phyloP scores from a whole-genome alignment of 1,140 invertebrate species.

The Drosophila saltans region DNA sequence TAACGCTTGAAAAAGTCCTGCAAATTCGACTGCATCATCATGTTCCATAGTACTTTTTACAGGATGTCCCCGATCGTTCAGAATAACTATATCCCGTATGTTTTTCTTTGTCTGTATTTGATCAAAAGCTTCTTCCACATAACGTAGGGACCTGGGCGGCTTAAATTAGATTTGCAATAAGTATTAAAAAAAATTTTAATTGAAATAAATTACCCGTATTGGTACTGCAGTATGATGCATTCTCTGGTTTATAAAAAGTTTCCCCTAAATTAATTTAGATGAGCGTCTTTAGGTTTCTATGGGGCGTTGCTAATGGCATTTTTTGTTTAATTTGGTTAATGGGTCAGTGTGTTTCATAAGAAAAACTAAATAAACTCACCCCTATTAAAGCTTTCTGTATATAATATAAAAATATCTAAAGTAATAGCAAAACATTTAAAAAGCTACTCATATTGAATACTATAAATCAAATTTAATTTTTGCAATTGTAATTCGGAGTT shows the following conservation, averaged over 20 bases:
- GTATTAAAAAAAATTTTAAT: too few species aligned
- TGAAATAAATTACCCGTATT: constrained; percentile 40
- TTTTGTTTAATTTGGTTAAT: constrained; percentile 45
- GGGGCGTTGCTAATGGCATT: constrained; percentile 12
- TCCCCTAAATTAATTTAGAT: too few species aligned
- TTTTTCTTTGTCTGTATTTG: constrained; percentile 62
- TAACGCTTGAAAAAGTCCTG: constrained; percentile 66
- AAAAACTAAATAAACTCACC: too few species aligned
- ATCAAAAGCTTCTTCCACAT: constrained; percentile 69
- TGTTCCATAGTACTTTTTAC: constrained; percentile 68
- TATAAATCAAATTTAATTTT: too few species aligned
- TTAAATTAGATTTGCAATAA: neutral
- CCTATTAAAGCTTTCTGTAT: too few species aligned
- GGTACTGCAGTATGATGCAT: constrained; percentile 10
- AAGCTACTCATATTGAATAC: too few species aligned
- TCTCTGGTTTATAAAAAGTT: neutral
- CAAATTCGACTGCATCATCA: constrained; percentile 52
- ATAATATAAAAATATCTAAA: too few species aligned
- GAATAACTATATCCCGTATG: constrained; percentile 66
- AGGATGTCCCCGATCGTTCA: constrained; percentile 70
- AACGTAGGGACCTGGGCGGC: constrained; percentile 55
- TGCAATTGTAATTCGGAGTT: too few species aligned
- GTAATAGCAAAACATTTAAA: too few species aligned
- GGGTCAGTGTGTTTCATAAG: constrained; percentile 11
- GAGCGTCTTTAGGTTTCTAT: constrained; percentile 31